These are phyloP conservation scores for Oxystoma pomonae DNA, from an alignment of 2,888 invertebrate genomes.

Conservation along the genomic window DNA sequence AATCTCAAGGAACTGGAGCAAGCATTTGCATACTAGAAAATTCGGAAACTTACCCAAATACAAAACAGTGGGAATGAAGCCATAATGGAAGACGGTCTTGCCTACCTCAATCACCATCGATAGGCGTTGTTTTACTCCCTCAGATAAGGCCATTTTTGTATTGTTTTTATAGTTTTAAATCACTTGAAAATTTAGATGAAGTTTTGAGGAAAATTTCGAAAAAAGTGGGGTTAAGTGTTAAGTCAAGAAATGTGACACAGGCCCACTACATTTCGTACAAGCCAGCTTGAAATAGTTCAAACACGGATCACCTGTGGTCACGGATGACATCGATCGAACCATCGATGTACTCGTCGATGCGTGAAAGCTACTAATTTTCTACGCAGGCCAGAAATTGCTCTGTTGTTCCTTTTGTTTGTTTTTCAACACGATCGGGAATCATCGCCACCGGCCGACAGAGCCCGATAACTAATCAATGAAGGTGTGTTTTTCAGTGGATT, in stretches of 20 bases:
- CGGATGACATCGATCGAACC: too few species aligned
- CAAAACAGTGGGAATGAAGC: conserved; percentile 64
- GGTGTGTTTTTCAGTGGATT: conserved; percentile 29
- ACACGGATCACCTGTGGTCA: too few species aligned
- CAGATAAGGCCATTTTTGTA: conserved; percentile 46
- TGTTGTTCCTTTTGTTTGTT: background rate
- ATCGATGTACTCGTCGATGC: too few species aligned
- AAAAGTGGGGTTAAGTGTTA: too few species aligned
- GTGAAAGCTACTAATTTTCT: too few species aligned
- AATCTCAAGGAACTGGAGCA: too few species aligned
- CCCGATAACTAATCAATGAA: conserved; percentile 35
- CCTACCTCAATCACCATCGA: conserved; percentile 55
- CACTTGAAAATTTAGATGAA: conserved; percentile 18
- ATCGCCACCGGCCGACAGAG: conserved; percentile 17
- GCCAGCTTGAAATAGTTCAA: too few species aligned
- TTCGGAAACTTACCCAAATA: conserved; percentile 55
- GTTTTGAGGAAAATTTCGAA: too few species aligned
- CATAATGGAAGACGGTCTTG: conserved; percentile 64
- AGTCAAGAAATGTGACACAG: too few species aligned
- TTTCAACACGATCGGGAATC: conserved; percentile 7
- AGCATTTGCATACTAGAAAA: too few species aligned
- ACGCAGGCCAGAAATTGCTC: too few species aligned
- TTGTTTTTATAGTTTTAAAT: background rate
- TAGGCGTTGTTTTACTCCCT: conserved; percentile 58
- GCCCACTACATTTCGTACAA: too few species aligned